Conservation (phyloP, 2,797 vertebrate genomes). For the Gouania willdenowi region DNA sequence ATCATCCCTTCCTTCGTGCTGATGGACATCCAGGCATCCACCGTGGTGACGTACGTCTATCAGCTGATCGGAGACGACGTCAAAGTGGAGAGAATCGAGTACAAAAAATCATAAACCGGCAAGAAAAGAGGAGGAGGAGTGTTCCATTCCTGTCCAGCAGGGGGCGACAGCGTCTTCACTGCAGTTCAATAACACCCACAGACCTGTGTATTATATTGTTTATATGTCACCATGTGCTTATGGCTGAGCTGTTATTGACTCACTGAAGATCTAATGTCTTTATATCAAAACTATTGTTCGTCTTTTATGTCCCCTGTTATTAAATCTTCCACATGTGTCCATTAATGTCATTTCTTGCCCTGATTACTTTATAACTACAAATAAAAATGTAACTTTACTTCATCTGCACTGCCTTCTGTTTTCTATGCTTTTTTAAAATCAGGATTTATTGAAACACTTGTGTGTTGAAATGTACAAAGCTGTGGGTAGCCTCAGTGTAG, state of each 20-base stretch:
- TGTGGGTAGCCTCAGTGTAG: too few relatives aligned
- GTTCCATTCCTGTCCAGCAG: slow-evolving; percentile 68
- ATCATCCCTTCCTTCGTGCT: slow-evolving; percentile 98
- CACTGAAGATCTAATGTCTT: slow-evolving; percentile 57
- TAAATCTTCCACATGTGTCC: too few relatives aligned
- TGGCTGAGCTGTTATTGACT: slow-evolving; percentile 39
- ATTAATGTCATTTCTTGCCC: slow-evolving; percentile 23
- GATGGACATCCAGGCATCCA: slow-evolving; percentile 99
- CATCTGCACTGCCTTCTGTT: too few relatives aligned
- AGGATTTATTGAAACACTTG: too few relatives aligned
- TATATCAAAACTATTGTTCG: too few relatives aligned
- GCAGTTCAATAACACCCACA: slow-evolving; percentile 44
- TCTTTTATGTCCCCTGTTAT: too few relatives aligned
- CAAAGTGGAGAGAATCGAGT: slow-evolving; percentile 98
- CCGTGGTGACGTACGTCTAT: slow-evolving; percentile 98
- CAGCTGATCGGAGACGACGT: slow-evolving; percentile 97
- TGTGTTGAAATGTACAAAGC: too few relatives aligned
- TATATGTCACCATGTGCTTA: slow-evolving; percentile 55
- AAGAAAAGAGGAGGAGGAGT: slow-evolving; percentile 12
- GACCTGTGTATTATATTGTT: slow-evolving; percentile 68
- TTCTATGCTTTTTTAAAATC: too few relatives aligned
- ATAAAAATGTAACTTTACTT: slow-evolving; percentile 58
- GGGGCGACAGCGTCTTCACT: slow-evolving; percentile 44
- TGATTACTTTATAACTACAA: too few relatives aligned
- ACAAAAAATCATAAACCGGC: slow-evolving; percentile 87